Evolutionary conservation across 2,888 invertebrate genomes (phyloP), one percentile per base, ranked within the genome.

Genomic region (Adineta ricciae): DNA sequence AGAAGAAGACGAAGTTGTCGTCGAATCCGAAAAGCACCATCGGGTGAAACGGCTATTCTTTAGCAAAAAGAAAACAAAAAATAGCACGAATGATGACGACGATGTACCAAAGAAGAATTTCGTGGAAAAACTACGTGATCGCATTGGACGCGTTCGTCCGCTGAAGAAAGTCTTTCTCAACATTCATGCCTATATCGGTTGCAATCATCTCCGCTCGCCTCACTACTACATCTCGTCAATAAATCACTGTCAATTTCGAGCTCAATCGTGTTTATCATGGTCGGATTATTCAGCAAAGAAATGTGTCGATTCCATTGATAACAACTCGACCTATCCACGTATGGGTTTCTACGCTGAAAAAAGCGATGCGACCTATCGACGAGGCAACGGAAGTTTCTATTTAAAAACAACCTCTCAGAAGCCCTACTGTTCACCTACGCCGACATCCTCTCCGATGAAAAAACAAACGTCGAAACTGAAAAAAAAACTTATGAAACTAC

Each of bases 141-240:
- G 27, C 27, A 73, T 83, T 32, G 64, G 49, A 38, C 46, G 41
- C n/a, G 1, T 78, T 24, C 8, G 3, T 41, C 73, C 83, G 41
- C 52, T 83, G 24, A 84, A 84, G 32, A 54, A 73, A 5, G 52
- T 85, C 21, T 85, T 85, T 36, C 49, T 84, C 1, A 83, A 78
- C 36, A 32, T 84, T 50, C 85, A 85, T 82, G 73, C 73, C 50
- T 84, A 83, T 83, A 56, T 85, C 14, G 85, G 85, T 41, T 85
- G 85, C 46, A 83, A 83, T 52, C 85, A 85, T 84, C 50, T 85
- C n/a, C 83, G 83, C 52, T 38, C 85, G 32, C 83, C 83, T 27
- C 41, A 78, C n/a, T 85, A 85, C 78, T 85, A 84, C 54, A 85
- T 85, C 27, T 84, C 83, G 38, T 85, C 85, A 52, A 84, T 85